phyloP scores from a whole-genome alignment of 2,888 invertebrate genomes.

The Branchipolynoe longqiensis region DNA sequence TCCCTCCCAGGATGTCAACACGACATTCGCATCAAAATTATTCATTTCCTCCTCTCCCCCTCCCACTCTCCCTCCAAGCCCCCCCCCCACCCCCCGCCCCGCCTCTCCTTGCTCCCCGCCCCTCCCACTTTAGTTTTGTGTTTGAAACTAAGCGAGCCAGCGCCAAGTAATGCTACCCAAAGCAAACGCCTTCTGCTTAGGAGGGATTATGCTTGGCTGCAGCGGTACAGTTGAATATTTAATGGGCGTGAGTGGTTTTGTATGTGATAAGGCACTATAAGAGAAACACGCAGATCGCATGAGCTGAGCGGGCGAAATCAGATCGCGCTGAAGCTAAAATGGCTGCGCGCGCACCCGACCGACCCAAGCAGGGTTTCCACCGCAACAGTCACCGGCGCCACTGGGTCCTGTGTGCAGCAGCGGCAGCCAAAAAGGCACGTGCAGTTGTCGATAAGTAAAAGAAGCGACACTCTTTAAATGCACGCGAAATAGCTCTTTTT shows the following conservation, averaged over 20 bases:
- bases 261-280: constrained; percentile 40
- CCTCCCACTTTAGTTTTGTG: neutral
- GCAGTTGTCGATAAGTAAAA: too few species aligned
- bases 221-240: constrained; percentile 6
- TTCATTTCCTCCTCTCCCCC: neutral
- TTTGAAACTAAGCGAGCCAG: neutral
- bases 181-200: neutral
- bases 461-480: too few species aligned
- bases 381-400: too few species aligned
- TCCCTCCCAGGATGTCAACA: neutral
- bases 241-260: constrained; percentile 29
- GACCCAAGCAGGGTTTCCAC: too few species aligned
- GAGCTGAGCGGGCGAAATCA: neutral
- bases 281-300: neutral
- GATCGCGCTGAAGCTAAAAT: neutral
- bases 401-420: too few species aligned
- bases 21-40: constrained; percentile 6
- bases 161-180: too few species aligned
- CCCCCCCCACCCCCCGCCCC: neutral
- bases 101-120: neutral
- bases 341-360: neutral
- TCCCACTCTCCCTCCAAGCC: neutral
- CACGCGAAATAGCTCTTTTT: too few species aligned
- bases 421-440: too few species aligned
- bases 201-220: constrained; percentile 13